Base-by-base conservation (phyloP, 2,797 vertebrate species). In the Avahi laniger region DNA sequence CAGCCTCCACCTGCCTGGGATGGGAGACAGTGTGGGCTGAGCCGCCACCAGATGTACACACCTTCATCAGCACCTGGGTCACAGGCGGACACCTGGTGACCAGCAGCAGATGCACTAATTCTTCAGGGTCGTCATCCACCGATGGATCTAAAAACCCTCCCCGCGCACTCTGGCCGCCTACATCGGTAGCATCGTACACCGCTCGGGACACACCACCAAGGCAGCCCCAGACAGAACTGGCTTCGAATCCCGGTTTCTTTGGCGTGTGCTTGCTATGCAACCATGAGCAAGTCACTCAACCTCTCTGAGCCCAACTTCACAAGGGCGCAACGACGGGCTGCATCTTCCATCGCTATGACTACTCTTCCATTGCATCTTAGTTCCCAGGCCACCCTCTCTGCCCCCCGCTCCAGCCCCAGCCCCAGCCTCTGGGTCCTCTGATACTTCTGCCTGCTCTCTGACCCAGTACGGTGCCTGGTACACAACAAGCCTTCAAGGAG, bases 401-500 rank as follows among this genome's bases (percentile, higher is more conserved):
- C 61, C 46, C 38, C 63, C 35, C 26, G 57, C 52, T 30, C 69
- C 35, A n/a, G 48, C 46, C 75, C 67, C 33, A 57, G 24, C 52
- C 43, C 69, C 24, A 30, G 43, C 52, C 76, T 69, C 54, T 46
- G 35, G 43, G 14, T 41, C 22, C 20, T 52, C 54, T 4, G 17
- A 33, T 5, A 9, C 20, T 26, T 22, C 50, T 1, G 0, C 14
- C 35, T 94, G 46, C 50, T 84, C 52, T 8, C 41, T 24, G 70
- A 52, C 0, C 38, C 52, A 59, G 83, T 11, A 65, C 0, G 2
- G 20, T 13, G 48, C 75, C 84, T 4, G 59, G n/a, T 7, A 30
- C 33, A 9, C 43, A 6, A 0, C 2, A 17, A 3, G 35, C 41
- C 18, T 59, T 84, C 61, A 72, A 9, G 0, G 17, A 15, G 35